phyloP scores from a whole-genome alignment of 1,140 invertebrate genomes.

The Melipona quadrifasciata region DNA sequence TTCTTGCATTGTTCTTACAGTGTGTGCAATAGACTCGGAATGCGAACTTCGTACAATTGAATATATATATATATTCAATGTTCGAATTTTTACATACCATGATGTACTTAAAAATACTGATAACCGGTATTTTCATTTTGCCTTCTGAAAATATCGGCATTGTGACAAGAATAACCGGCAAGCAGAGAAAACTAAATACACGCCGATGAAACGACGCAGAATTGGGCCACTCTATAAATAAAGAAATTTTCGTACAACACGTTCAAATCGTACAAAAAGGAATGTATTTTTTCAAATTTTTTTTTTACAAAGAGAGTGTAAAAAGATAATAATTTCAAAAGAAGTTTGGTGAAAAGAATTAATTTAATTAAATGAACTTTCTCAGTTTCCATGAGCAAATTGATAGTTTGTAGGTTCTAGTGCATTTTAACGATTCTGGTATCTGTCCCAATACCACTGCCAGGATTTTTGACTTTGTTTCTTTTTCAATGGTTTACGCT shows the following conservation, averaged over 20 bases:
- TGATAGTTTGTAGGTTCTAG: too few relatives aligned
- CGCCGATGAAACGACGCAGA: conserved; percentile 36
- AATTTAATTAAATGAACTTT: not conserved
- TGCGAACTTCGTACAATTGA: not conserved
- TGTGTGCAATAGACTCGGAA: not conserved
- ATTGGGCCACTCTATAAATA: conserved; percentile 72
- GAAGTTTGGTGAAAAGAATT: not conserved
- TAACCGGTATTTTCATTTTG: not conserved
- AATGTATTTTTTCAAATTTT: not conserved
- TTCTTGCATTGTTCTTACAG: not conserved
- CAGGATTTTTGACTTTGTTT: too few relatives aligned
- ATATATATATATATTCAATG: not conserved
- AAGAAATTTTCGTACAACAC: conserved; percentile 55
- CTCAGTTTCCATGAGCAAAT: not conserved
- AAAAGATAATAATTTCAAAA: not conserved
- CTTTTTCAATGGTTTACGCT: too few relatives aligned
- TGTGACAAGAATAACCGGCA: conserved; percentile 54
- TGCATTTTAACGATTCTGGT: too few relatives aligned
- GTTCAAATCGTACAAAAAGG: not conserved
- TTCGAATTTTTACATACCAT: not conserved
- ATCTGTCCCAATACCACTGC: too few relatives aligned
- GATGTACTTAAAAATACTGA: not conserved
- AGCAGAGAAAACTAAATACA: conserved; percentile 42
- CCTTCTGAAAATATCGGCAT: conserved; percentile 47
- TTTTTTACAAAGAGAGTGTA: not conserved